phyloP scores from a whole-genome alignment of 2,797 vertebrate species.

The Sebastes steindachneri region DNA sequence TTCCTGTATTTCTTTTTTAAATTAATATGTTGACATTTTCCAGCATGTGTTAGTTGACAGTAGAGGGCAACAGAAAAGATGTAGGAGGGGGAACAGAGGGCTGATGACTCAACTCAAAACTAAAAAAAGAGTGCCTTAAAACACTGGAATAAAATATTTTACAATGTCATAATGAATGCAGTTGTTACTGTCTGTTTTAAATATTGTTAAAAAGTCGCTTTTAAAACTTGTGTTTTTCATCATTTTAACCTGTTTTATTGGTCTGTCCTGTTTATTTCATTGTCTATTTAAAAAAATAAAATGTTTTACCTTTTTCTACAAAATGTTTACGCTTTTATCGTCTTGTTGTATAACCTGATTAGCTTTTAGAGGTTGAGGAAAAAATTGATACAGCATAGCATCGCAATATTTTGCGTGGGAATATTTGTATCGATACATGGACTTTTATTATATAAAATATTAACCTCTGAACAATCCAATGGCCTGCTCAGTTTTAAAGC shows the following conservation, averaged over 20 bases:
- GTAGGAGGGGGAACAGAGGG: background rate
- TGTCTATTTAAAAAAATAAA: background rate
- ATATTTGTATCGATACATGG: too few species aligned
- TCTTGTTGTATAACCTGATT: background rate
- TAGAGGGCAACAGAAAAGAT: slow-evolving; percentile 2
- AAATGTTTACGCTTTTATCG: fast-evolving
- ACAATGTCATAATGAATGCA: background rate
- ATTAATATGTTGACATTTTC: background rate
- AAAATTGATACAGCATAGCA: too few species aligned
- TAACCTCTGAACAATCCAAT: too few species aligned
- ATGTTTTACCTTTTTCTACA: background rate
- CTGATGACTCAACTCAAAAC: background rate
- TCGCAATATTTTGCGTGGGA: too few species aligned
- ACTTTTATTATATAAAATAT: too few species aligned
- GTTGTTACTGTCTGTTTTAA: background rate
- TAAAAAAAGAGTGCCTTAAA: slow-evolving; percentile 1
- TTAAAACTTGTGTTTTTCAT: background rate
- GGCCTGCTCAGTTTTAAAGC: too few species aligned
- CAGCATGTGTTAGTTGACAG: background rate
- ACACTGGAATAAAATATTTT: background rate
- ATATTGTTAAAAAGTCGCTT: too few species aligned
- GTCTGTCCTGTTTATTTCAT: background rate
- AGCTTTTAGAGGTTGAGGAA: background rate
- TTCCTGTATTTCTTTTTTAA: background rate
- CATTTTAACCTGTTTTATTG: background rate